These are phyloP conservation scores for Phalanger gymnotis DNA, from an alignment of 2,797 vertebrate species.

Conservation along the genomic window DNA sequence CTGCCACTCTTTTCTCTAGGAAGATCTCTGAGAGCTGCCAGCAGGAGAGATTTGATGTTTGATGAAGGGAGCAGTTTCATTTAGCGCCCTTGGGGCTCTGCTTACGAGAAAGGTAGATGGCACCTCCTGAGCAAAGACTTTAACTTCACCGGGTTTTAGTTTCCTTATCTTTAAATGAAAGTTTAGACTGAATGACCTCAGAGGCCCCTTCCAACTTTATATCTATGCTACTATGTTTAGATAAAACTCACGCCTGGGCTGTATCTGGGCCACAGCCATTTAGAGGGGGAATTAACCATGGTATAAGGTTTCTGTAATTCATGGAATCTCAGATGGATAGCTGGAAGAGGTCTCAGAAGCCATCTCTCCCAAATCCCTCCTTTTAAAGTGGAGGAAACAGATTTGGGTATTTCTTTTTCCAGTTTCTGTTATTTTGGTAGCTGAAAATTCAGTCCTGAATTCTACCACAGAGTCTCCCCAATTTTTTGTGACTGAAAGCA, in stretches of 20 bases:
- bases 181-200: neutral
- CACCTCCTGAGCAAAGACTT: neutral
- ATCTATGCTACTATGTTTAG: neutral
- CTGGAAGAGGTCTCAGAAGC: neutral
- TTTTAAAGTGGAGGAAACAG: neutral
- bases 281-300: neutral
- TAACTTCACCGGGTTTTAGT: neutral
- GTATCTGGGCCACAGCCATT: neutral
- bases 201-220: neutral
- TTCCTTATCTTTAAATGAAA: neutral
- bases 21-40: neutral
- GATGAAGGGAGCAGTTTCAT: neutral
- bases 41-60: neutral
- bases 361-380: neutral
- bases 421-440: constrained; percentile 63
- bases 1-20: neutral
- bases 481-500: neutral
- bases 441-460: constrained; percentile 60
- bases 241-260: neutral
- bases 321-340: neutral
- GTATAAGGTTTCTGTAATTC: constrained; percentile 51
- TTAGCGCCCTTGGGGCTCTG: neutral
- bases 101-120: neutral
- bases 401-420: constrained; percentile 13
- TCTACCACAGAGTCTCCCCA: neutral